These are phyloP conservation scores for Malurus cyaneus DNA, from an alignment of 2,113 vertebrate genomes.

Conservation along the genomic window DNA sequence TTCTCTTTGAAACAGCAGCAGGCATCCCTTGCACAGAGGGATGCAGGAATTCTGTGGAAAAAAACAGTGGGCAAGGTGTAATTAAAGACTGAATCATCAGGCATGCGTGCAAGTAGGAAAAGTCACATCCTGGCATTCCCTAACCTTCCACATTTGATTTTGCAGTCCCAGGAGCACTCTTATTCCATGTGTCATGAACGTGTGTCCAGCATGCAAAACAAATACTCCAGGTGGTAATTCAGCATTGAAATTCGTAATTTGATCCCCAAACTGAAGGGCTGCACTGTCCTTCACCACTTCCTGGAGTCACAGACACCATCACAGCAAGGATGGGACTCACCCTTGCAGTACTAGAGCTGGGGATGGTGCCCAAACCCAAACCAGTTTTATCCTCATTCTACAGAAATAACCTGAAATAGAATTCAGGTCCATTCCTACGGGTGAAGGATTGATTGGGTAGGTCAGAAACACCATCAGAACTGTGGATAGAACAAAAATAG, in stretches of 20 bases:
- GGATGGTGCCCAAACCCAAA: background rate
- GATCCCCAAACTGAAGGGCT: background rate
- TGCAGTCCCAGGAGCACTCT: background rate
- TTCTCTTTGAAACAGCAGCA: background rate
- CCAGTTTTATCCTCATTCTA: background rate
- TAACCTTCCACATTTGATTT: background rate
- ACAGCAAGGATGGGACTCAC: background rate
- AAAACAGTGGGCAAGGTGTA: background rate
- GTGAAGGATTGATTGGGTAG: background rate
- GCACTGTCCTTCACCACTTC: background rate
- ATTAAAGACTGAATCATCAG: constrained; percentile 24
- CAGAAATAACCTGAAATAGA: background rate
- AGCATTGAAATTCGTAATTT: background rate
- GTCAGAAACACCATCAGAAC: background rate
- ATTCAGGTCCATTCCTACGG: background rate
- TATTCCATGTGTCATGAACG: background rate
- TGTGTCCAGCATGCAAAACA: background rate
- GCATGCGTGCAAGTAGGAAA: background rate
- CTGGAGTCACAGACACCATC: background rate
- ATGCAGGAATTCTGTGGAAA: background rate
- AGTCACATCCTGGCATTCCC: background rate
- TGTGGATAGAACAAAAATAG: background rate
- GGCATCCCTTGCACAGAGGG: background rate
- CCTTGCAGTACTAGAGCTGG: no score
- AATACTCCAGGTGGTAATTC: background rate